Evolutionary conservation across 2,113 vertebrate genomes (phyloP).

Genomic region (Rattus rattus): DNA sequence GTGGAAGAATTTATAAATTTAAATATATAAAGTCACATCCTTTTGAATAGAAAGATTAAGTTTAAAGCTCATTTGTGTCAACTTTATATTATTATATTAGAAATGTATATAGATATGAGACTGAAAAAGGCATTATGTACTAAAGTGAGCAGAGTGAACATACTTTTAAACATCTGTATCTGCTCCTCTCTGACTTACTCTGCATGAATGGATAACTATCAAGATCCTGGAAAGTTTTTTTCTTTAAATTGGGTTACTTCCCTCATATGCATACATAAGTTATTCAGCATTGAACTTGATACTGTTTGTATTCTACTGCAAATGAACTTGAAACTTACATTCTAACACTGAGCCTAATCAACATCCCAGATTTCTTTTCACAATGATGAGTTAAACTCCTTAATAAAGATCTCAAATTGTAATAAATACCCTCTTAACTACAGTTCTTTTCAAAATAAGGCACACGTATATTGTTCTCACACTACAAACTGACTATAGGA

Average conservation of each 20-base stretch:
- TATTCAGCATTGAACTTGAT: not conserved
- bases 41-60: not conserved
- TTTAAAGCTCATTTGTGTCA: not conserved
- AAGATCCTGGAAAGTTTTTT: not conserved
- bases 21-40: not conserved
- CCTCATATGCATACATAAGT: not conserved
- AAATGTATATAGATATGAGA: not conserved
- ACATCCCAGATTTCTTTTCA: not conserved
- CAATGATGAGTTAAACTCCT: not conserved
- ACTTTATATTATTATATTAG: not conserved
- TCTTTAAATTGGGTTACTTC: not conserved
- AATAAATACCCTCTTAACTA: not conserved
- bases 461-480: not conserved
- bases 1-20: not conserved
- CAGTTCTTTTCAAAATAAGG: not conserved
- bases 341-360: slow-evolving; percentile 21
- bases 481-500: not conserved
- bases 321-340: not conserved
- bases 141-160: not conserved
- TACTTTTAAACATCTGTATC: not conserved
- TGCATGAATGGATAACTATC: not conserved
- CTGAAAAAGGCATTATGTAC: not conserved
- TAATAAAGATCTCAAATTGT: not conserved
- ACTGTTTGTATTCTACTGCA: not conserved
- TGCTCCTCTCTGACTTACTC: not conserved